Percentiles rank a stretch among this genome's conserved stretches.
Conservation (phyloP, 2,888 invertebrate genomes). For the Hirtodrosophila trivittata region DNA sequence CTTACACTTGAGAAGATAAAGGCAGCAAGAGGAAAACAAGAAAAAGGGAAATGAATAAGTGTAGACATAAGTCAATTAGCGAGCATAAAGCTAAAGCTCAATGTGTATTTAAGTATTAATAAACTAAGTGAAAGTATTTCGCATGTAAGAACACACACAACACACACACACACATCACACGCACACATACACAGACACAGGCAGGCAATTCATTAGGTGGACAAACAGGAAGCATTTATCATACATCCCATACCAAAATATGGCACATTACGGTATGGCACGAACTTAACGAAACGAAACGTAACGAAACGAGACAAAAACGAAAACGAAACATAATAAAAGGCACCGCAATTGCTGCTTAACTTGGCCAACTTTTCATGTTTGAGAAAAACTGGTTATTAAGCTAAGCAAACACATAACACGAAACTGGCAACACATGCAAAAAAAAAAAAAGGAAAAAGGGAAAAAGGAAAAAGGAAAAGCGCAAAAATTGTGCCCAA, state of each 20-base stretch:
- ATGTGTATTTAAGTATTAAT: constrained; percentile 78
- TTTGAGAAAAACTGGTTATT: constrained; percentile 75
- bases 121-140: constrained; percentile 67
- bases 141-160: constrained; percentile 38
- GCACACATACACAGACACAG: constrained; percentile 7
- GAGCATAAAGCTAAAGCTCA: constrained; percentile 64
- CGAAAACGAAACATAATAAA: constrained; percentile 48
- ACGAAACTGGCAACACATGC: constrained; percentile 7
- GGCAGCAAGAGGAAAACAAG: constrained; percentile 13
- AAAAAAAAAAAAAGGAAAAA: constrained; percentile 6
- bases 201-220: constrained; percentile 60
- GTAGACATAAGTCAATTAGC: constrained; percentile 72
- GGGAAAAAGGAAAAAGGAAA: not conserved
- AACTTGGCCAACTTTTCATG: constrained; percentile 74
- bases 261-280: not conserved
- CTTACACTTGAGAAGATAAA: constrained; percentile 11
- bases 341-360: constrained; percentile 61
- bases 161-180: constrained; percentile 3
- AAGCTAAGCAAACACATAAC: constrained; percentile 67
- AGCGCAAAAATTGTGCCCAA: too few relatives aligned
- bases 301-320: constrained; percentile 17
- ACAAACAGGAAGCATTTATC: constrained; percentile 64
- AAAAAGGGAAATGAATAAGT: constrained; percentile 33
- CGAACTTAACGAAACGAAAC: constrained; percentile 10
- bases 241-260: constrained; percentile 51